These are phyloP conservation scores for Cynopterus sphinx DNA, from an alignment of 2,797 vertebrate species.

Conservation along the genomic window DNA sequence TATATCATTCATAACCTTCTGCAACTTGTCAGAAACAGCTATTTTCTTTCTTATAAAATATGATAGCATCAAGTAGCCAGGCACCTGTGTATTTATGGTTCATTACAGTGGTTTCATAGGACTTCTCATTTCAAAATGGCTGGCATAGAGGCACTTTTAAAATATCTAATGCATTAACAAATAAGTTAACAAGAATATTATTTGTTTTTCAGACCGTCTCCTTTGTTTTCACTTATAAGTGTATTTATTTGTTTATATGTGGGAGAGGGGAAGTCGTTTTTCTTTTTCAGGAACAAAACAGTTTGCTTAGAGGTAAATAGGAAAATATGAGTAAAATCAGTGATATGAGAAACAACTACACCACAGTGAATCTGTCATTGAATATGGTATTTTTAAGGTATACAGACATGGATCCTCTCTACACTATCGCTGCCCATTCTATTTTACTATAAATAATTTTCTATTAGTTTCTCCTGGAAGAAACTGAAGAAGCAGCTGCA, in stretches of 20 bases:
- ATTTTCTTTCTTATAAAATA: conserved; percentile 46
- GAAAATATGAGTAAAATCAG: background rate
- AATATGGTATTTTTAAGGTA: background rate
- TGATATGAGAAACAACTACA: background rate
- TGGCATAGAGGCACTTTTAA: background rate
- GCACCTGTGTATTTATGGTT: background rate
- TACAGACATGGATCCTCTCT: background rate
- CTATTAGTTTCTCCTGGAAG: background rate
- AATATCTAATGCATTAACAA: background rate
- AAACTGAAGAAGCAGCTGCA: background rate
- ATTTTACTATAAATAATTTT: conserved; percentile 18
- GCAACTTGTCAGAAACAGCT: conserved; percentile 26
- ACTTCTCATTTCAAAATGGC: background rate
- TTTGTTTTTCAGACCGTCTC: background rate
- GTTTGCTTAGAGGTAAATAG: conserved; percentile 18
- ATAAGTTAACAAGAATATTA: background rate
- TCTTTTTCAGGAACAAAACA: background rate
- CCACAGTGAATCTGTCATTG: background rate
- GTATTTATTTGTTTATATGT: background rate
- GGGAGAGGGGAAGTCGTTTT: background rate
- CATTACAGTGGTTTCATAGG: background rate
- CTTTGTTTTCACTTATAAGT: background rate
- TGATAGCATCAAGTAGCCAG: background rate
- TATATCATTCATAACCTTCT: conserved; percentile 13
- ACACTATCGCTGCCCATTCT: background rate